Conservation (phyloP, 2,888 invertebrate species). For the Meteorus colon region DNA sequence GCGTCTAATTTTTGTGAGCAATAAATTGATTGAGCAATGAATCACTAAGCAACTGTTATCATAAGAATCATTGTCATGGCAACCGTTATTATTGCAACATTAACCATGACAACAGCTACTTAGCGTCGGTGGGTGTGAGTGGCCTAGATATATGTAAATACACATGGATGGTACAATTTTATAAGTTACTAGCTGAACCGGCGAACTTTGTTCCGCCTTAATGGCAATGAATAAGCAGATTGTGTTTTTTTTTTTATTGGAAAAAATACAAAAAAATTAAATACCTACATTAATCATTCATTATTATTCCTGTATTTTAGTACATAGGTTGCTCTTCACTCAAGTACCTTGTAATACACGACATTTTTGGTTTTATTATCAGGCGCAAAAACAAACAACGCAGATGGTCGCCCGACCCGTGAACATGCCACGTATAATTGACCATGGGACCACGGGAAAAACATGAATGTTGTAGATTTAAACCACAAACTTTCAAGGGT, state of each 20-base stretch:
- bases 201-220: conserved; percentile 24
- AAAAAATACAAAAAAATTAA: neutral
- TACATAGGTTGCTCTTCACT: neutral
- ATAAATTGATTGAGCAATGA: too few species aligned
- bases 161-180: too few species aligned
- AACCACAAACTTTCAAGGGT: conserved; percentile 61
- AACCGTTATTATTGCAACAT: too few species aligned
- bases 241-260: conserved; percentile 2
- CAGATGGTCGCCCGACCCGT: conserved; percentile 43
- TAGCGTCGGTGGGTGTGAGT: too few species aligned
- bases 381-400: conserved; percentile 33
- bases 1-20: too few species aligned
- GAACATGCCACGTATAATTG: conserved; percentile 55
- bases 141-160: too few species aligned
- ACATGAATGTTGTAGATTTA: conserved; percentile 62
- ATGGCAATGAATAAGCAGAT: neutral
- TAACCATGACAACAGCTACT: too few species aligned
- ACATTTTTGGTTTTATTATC: conserved; percentile 41
- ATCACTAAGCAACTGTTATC: too few species aligned
- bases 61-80: too few species aligned
- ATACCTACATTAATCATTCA: neutral
- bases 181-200: neutral
- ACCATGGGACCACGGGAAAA: conserved; percentile 66
- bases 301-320: neutral
- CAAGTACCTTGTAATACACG: conserved; percentile 29